Base-by-base conservation (phyloP, 2,888 invertebrate genomes). In the Mesorhabditis sp. region DNA sequence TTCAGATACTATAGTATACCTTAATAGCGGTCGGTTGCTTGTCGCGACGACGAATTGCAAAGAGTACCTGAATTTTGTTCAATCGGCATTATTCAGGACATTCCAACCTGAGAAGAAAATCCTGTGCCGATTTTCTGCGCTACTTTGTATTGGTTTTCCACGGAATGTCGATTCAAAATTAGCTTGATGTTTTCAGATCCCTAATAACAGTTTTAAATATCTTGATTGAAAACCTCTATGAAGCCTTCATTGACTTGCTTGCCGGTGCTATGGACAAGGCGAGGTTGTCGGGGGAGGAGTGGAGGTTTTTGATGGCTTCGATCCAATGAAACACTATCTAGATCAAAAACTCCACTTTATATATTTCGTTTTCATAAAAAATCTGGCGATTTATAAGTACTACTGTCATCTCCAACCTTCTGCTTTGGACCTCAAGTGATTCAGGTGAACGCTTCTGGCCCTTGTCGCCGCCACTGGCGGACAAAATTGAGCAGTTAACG, bases 161-260 rank as follows among this genome's bases (percentile, higher is more conserved):
- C 69, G 43, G 70, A 70, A 28, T 65, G 62, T 13, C 78, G 71
- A 13, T 70, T 66, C 58, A 74, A 74, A 64, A 80, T 66, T 5
- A 61, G 10, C 13, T 70, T 67, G 62, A 75, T 75, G 64, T 74
- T 74, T 68, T 75, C 75, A 15, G 74, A 74, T 42, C 68, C 42
- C 75, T 75, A 67, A 43, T 43, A 63, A 69, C 41, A 45, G 70
- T 70, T 74, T 50, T 13, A 13, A 10, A 50, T 50, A 10, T 13
- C 58, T 50, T 50, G 7, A 13, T n/a, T n/a, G 10, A 10, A 50
- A 50, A 77, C 80, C 68, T 76, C 78, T 68, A 80, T 78, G 68
- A 80, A 80, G 41, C 78, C 78, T 58, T 80, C 80, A 68, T 80
- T 80, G 61, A 75, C 76, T 68, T 80, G 78, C 15, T 78, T 74